Evolutionary conservation across 2,113 vertebrate genomes (phyloP), one percentile per base, ranked within the genome.

Genomic region (Bubo blakistoni): DNA sequence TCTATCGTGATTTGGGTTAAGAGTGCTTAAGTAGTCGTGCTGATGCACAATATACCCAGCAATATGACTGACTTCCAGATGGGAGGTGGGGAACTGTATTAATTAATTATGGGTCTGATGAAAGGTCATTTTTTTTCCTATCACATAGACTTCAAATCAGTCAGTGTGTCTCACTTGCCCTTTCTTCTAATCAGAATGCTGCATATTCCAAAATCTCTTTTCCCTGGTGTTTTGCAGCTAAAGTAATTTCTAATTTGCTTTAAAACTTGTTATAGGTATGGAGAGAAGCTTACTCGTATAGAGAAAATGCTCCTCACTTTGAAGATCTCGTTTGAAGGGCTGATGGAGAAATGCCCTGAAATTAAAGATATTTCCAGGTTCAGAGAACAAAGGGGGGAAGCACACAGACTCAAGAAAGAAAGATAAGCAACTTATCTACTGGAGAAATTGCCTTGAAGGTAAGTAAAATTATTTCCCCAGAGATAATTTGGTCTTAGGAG

Each of bases 401-500:
- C n/a, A 76, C 26, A 78, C 21, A 76, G 44, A 46, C 44, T 19
- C 3, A 1, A 71, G 71, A 72, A 92, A 90, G 72, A 91, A 86
- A 81, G 72, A 76, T 77, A 92, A 93, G 76, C 69, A 84, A 81
- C n/a, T 72, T 89, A 44, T 76, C 80, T 88, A 17, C 47, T 81
- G 80, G 69, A 89, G 55, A 85, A 94, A 89, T 78, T 78, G 55
- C 65, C 77, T 92, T 91, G 72, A 93, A 86, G 73, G 73, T 71
- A 66, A 72, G 42, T 74, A 38, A 88, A 92, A 91, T 93, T 96
- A 93, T 97, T 97, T 96, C 88, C 72, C 83, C 22, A 65, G 85
- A 73, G 88, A 81, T 90, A 73, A 93, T 94, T 93, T 94, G 70
- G 65, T 84, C 34, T 65, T 86, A 72, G 54, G 69, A 92, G 83